Conservation (phyloP, 1,140 invertebrate species). For the roundworm (Caenorhabditis elegans) region DNA sequence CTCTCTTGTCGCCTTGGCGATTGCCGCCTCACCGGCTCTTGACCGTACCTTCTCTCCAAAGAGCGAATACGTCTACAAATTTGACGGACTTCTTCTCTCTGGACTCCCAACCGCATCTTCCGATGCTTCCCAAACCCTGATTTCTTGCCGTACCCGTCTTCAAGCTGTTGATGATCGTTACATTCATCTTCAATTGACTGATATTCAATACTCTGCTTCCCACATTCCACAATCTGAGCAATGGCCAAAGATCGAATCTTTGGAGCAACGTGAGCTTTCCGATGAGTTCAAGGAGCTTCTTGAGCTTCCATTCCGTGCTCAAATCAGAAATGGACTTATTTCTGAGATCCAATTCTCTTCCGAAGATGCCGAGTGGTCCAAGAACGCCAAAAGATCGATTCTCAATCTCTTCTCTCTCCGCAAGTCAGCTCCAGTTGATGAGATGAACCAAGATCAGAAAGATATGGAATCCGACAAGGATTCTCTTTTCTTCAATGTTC, state of each 20-base stretch:
- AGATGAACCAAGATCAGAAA: background rate
- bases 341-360: slow-evolving; percentile 40
- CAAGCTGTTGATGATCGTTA: slow-evolving; percentile 22
- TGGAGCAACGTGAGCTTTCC: slow-evolving; percentile 12
- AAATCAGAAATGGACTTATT: slow-evolving; percentile 29
- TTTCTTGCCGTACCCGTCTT: background rate
- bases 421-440: slow-evolving; percentile 56
- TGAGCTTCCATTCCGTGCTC: slow-evolving; percentile 34
- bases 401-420: slow-evolving; percentile 64
- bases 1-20: background rate
- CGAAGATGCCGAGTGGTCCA: slow-evolving; percentile 63
- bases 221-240: background rate
- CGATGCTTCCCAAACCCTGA: slow-evolving; percentile 31
- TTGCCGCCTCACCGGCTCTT: slow-evolving; percentile 1
- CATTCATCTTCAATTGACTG: slow-evolving; percentile 28
- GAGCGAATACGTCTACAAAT: slow-evolving; percentile 36
- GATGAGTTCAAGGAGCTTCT: slow-evolving; percentile 12
- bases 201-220: slow-evolving; percentile 6
- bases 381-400: slow-evolving; percentile 63
- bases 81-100: slow-evolving; percentile 2
- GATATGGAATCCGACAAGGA: background rate
- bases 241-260: slow-evolving; percentile 14
- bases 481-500: slow-evolving; percentile 18
- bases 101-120: slow-evolving; percentile 24
- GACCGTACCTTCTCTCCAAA: slow-evolving; percentile 25